Evolutionary conservation across 2,113 vertebrate species (phyloP).

Genomic region (Morone saxatilis): DNA sequence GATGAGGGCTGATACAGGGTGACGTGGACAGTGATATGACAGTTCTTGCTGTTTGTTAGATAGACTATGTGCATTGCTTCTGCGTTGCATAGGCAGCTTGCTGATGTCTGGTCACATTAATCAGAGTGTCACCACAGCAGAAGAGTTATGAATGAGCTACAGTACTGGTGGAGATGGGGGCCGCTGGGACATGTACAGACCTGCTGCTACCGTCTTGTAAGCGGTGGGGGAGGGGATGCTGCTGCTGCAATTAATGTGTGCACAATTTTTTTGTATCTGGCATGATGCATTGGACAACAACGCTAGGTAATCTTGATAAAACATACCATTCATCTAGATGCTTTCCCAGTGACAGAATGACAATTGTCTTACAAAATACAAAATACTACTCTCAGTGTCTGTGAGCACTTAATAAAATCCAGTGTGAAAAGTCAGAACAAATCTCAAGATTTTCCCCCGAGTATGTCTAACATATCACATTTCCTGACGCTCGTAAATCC

Average conservation of each 20-base stretch:
- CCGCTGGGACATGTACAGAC: constrained; percentile 44
- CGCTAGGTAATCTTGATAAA: constrained; percentile 31
- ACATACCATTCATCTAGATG: constrained; percentile 40
- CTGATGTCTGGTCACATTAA: constrained; percentile 58
- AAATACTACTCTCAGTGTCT: constrained; percentile 4
- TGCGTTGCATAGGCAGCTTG: constrained; percentile 53
- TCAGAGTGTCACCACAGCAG: constrained; percentile 59
- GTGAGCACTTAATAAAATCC: constrained; percentile 17
- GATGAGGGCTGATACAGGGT: constrained; percentile 38
- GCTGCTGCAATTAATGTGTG: constrained; percentile 25
- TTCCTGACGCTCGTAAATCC: constrained; percentile 34
- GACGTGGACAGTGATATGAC: constrained; percentile 48
- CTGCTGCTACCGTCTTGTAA: constrained; percentile 51
- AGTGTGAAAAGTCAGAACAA: constrained; percentile 32
- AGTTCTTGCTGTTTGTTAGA: constrained; percentile 61
- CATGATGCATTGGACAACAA: constrained; percentile 32
- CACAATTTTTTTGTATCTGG: constrained; percentile 5
- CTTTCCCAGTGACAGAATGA: constrained; percentile 28
- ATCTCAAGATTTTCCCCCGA: constrained; percentile 33
- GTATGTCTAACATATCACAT: neutral
- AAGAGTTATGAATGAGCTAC: constrained; percentile 64
- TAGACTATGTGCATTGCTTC: constrained; percentile 19
- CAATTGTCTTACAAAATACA: constrained; percentile 28
- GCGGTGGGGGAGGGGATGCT: neutral
- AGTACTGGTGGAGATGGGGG: constrained; percentile 36